Evolutionary conservation across 2,113 vertebrate species (phyloP), one percentile per base, ranked within the genome.

Genomic region (Ochotona curzoniae): DNA sequence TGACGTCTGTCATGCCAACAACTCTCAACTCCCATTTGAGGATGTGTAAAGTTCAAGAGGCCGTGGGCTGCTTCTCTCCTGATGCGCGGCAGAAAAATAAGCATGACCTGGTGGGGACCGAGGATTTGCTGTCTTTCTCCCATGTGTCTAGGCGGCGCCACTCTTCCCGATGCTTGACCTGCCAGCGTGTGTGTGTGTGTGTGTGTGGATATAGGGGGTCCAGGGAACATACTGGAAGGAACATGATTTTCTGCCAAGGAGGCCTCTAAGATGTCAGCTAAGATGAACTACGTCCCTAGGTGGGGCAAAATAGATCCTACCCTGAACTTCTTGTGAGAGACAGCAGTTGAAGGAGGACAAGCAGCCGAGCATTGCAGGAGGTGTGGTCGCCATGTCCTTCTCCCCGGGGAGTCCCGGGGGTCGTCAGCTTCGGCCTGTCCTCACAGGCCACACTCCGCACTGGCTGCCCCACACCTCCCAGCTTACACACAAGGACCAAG

Each of bases 41-140:
- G 35, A 70, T 63, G 32, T 83, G 35, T 74, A 85, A 93, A 93
- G 89, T 93, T 91, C 89, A 35, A 70, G 79, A 89, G 63, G 12
- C 28, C 63, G 10, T 15, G 38, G 44, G 32, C 35, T 75, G 81
- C 75, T 47, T 63, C 57, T 70, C 23, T 7, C 13, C 3, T 47
- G n/a, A 66, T 47, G 32, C 67, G 51, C 47, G 91, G 14, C 44
- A 70, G 54, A n/a, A 38, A 66, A 2, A 8, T 64, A 49, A 81
- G 28, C 38, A 35, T 81, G 66, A 38, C 49, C 35, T 57, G 11
- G 47, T 71, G 38, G 75, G 80, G 49, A 83, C 15, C 12, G 13
- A 63, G 60, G 49, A 8, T n/a, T 80, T 61, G 18, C 70, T 38
- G 70, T 35, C 67, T 38, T 30, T 26, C 32, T 4, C 44, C 49